Evolutionary conservation across 2,888 invertebrate species (phyloP).

Genomic region (Sesamia inferens): DNA sequence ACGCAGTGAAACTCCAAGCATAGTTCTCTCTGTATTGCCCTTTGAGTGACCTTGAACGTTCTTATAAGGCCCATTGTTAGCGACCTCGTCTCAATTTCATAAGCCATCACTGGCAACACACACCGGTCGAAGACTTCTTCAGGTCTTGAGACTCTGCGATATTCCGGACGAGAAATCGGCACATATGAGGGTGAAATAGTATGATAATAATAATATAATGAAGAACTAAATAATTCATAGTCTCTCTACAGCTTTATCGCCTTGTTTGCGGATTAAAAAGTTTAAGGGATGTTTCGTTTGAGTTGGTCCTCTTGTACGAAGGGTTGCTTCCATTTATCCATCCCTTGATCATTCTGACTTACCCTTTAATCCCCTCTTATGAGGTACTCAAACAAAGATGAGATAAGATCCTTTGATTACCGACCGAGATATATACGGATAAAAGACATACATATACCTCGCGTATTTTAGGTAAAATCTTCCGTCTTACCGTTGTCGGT

Average conservation of each 20-base stretch:
- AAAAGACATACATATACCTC: no score
- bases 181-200: no score
- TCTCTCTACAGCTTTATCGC: neutral
- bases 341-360: neutral
- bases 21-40: no score
- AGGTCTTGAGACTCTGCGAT: no score
- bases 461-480: neutral
- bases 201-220: neutral
- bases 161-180: no score
- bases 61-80: no score
- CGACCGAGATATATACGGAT: neutral
- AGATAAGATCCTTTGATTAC: slow-evolving; percentile 22
- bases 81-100: no score
- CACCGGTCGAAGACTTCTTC: no score
- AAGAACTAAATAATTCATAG: neutral
- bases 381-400: slow-evolving; percentile 30
- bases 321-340: neutral
- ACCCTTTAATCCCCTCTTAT: slow-evolving; percentile 13
- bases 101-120: no score
- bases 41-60: no score
- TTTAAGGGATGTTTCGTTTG: slow-evolving; percentile 11
- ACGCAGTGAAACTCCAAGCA: no score
- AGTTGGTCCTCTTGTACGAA: neutral
- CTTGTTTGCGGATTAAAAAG: slow-evolving; percentile 32
- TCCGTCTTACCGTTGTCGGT: neutral